phyloP scores from a whole-genome alignment of 2,888 invertebrate species.

The Colostygia pectinataria region DNA sequence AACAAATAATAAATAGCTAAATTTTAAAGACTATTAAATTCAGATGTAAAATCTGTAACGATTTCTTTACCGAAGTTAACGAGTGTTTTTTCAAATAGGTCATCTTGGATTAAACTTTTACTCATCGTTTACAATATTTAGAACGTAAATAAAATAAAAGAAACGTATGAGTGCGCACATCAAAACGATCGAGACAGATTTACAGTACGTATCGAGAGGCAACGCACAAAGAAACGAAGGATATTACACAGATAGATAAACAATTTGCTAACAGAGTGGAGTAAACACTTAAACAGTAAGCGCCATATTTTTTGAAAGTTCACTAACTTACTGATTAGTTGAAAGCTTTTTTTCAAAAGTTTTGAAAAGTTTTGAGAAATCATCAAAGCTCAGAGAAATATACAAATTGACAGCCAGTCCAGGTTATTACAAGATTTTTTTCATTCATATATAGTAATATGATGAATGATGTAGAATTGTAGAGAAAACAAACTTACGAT shows the following conservation, averaged over 20 bases:
- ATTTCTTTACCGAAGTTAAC: not conserved
- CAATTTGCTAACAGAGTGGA: slow-evolving; percentile 38
- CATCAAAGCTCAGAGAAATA: too few species aligned
- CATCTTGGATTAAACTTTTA: slow-evolving; percentile 1
- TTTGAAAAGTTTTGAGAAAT: not conserved
- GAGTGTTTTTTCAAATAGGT: not conserved
- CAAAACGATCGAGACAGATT: slow-evolving; percentile 52
- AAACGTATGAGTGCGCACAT: slow-evolving; percentile 24
- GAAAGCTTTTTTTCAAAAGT: not conserved
- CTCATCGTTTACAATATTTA: slow-evolving; percentile 15
- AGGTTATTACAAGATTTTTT: too few species aligned
- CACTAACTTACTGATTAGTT: slow-evolving; percentile 19
- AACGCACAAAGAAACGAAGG: slow-evolving; percentile 31
- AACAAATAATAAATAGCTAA: too few species aligned
- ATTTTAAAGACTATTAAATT: too few species aligned
- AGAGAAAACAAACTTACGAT: too few species aligned
- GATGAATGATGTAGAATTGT: too few species aligned
- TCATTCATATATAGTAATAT: too few species aligned
- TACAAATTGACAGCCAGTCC: too few species aligned
- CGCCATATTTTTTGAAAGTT: slow-evolving; percentile 34
- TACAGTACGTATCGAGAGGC: slow-evolving; percentile 45
- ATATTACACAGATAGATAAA: slow-evolving; percentile 56
- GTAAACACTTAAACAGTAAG: slow-evolving; percentile 65
- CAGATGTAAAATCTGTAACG: too few species aligned
- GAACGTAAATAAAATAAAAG: slow-evolving; percentile 17